A percentile compares a stretch with the other conserved stretches of the same genome.
Evolutionary conservation across 2,113 vertebrate genomes (phyloP).

Genomic region (Canis aureus): DNA sequence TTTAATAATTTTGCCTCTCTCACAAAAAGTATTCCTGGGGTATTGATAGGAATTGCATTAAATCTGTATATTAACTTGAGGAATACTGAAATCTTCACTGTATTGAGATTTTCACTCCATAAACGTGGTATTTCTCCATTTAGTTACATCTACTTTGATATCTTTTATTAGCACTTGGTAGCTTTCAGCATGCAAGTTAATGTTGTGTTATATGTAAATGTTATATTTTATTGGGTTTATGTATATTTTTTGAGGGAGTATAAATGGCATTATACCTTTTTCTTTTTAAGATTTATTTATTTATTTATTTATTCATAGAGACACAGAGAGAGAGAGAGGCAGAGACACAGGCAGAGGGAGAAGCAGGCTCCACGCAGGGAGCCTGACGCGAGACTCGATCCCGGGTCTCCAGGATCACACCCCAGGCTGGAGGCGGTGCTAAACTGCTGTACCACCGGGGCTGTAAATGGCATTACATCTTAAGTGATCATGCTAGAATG

Average conservation of each 20-base stretch:
- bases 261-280: too few relatives aligned
- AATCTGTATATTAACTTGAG: neutral
- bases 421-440: too few relatives aligned
- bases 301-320: too few relatives aligned
- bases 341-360: too few relatives aligned
- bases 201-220: neutral
- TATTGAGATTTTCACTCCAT: neutral
- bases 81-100: neutral
- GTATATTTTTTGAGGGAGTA: neutral
- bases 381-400: too few relatives aligned
- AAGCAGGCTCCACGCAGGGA: too few relatives aligned
- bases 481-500: neutral
- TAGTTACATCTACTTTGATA: neutral
- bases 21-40: neutral
- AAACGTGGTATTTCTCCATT: neutral
- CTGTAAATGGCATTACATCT: too few relatives aligned
- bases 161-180: neutral
- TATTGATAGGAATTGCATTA: neutral
- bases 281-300: too few relatives aligned
- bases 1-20: neutral
- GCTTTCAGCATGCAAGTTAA: neutral
- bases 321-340: too few relatives aligned
- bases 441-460: too few relatives aligned
- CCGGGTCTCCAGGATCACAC: too few relatives aligned
- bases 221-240: neutral